Base-by-base conservation (phyloP, 1,140 invertebrate genomes). In the Aphidius gifuensis region DNA sequence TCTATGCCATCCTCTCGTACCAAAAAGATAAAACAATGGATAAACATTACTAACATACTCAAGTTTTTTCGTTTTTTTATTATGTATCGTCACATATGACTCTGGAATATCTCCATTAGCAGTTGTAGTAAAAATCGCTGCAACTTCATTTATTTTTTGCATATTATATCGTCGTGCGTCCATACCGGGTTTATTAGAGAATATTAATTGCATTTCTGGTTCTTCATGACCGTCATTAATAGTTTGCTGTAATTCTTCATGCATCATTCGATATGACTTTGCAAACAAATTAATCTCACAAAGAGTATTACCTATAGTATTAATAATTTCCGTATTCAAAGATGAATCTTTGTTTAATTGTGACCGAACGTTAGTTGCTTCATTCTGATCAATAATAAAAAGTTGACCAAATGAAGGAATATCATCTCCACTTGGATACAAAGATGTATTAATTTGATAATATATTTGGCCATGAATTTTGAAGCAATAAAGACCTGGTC, bases 151-250 rank as follows among this genome's bases (percentile, higher is more conserved):
- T n/a, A n/a, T n/a, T n/a, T n/a, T n/a, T 58, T 63, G 61, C 42
- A 58, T 40, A 46, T 63, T 63, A 50, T 55, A 63, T 56, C 55
- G 32, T 42, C 61, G 46, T 11, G 39, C 45, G 48, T 63, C 55
- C 47, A 50, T 63, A 55, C 60, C 60, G 23, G 60, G 54, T 56
- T 56, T 62, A 38, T 55, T 44, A 9, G 53, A 51, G 56, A 63
- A 63, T 55, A 63, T 51, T 44, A 63, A 40, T 46, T 58, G 55
- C 54, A 58, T 47, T n/a, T n/a, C n/a, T n/a, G n/a, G n/a, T 54
- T 63, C 61, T 23, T 23, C 23, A 39, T 80, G 85, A 69, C 83
- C 83, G 45, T 23, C 23, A 23, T 23, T 23, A 23, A 23, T 23
- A 2, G 23, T 23, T 23, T 23, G 23, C 23, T 23, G 23, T 5